phyloP scores from a whole-genome alignment of 2,888 invertebrate genomes.

The Hyposoter dolosus region DNA sequence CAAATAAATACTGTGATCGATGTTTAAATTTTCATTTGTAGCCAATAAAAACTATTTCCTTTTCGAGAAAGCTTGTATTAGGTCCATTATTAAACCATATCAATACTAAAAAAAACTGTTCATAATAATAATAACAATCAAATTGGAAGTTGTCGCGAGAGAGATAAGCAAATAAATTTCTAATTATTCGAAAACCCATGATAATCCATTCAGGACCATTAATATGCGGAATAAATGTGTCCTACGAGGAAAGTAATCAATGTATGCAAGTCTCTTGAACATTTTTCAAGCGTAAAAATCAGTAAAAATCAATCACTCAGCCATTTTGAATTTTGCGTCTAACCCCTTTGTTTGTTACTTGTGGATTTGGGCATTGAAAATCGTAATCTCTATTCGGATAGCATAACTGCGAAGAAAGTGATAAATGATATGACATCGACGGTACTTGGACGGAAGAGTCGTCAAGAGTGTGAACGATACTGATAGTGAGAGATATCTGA shows the following conservation, averaged over 20 bases:
- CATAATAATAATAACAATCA: background rate
- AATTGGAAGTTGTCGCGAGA: background rate
- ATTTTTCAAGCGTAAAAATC: background rate
- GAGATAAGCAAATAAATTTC: background rate
- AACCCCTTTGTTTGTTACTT: constrained; percentile 57
- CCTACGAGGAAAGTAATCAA: no score
- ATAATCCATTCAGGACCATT: background rate
- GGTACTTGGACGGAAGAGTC: background rate
- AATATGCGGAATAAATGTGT: background rate
- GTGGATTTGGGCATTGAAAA: constrained; percentile 67
- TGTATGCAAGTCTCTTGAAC: background rate
- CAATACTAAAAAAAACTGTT: background rate
- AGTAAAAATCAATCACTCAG: constrained; percentile 39
- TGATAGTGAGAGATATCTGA: no score
- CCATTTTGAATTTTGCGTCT: constrained; percentile 54
- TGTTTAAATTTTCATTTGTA: background rate
- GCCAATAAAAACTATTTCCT: background rate
- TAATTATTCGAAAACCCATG: background rate
- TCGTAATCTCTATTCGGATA: constrained; percentile 53
- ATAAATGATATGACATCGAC: background rate
- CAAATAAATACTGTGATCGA: background rate
- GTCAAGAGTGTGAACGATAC: background rate
- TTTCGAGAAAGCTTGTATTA: background rate
- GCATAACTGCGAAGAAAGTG: constrained; percentile 32
- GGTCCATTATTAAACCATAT: background rate